These are phyloP conservation scores for Thumatha senex DNA, from an alignment of 2,888 invertebrate genomes.

Conservation along the genomic window DNA sequence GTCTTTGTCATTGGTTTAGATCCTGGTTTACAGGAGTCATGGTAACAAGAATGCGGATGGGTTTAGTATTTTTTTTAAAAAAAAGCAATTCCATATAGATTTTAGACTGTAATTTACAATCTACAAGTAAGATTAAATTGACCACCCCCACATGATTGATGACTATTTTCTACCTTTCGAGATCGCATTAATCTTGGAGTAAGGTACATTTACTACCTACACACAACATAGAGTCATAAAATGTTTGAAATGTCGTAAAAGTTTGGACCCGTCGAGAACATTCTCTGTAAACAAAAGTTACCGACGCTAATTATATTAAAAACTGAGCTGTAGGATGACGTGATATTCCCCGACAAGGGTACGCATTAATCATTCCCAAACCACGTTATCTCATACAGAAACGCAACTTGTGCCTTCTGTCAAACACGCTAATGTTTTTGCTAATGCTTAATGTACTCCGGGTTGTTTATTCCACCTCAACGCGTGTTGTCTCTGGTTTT, in stretches of 20 bases:
- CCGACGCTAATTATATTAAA: slow-evolving; percentile 65
- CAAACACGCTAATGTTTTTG: slow-evolving; percentile 41
- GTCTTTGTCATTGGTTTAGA: no score
- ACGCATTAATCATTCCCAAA: slow-evolving; percentile 71
- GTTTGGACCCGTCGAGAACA: slow-evolving; percentile 35
- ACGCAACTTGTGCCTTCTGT: slow-evolving; percentile 47
- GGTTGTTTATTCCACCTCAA: slow-evolving; percentile 8
- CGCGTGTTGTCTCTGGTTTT: background rate
- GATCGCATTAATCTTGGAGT: background rate
- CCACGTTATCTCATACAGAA: slow-evolving; percentile 63
- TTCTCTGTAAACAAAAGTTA: slow-evolving; percentile 55
- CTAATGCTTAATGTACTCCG: slow-evolving; percentile 29
- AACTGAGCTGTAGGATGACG: slow-evolving; percentile 59
- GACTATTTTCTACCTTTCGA: slow-evolving; percentile 4
- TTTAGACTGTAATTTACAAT: background rate
- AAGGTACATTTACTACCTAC: slow-evolving; percentile 2
- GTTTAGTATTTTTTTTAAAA: no score
- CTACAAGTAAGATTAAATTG: background rate
- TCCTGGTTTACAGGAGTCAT: no score
- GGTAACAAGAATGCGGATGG: no score
- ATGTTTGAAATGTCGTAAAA: slow-evolving; percentile 21
- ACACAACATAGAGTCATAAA: slow-evolving; percentile 5
- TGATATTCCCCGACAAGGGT: slow-evolving; percentile 60
- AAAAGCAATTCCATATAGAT: background rate
- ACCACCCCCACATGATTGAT: slow-evolving; percentile 3